A percentile compares a stretch with the other conserved stretches of the same genome.
These are phyloP conservation scores for Helicolenus hilgendorfi DNA, from an alignment of 2,797 vertebrate genomes.

Conservation along the genomic window DNA sequence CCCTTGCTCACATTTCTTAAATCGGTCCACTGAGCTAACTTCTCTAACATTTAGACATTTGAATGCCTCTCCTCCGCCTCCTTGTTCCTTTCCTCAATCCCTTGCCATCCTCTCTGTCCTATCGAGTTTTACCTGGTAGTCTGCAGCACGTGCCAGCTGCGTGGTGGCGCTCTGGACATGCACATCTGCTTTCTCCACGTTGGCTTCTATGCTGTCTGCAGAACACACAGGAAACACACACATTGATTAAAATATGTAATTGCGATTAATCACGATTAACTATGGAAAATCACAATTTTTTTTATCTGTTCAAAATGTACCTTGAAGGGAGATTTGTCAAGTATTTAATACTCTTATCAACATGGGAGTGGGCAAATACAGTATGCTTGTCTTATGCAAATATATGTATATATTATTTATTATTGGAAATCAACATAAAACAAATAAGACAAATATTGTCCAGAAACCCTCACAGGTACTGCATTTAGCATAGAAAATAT, in stretches of 20 bases:
- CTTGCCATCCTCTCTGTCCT: neutral
- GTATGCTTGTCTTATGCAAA: too few relatives aligned
- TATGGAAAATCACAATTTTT: too few relatives aligned
- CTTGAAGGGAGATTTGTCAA: too few relatives aligned
- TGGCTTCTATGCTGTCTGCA: slow-evolving; percentile 96
- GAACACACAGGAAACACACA: neutral
- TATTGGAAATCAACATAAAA: too few relatives aligned
- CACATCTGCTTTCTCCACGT: slow-evolving; percentile 94
- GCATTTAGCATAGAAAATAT: too few relatives aligned
- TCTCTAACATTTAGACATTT: neutral
- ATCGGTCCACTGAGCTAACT: neutral
- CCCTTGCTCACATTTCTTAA: neutral
- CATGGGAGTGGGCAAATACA: too few relatives aligned
- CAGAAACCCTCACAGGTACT: too few relatives aligned
- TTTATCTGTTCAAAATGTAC: too few relatives aligned
- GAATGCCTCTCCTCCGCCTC: neutral
- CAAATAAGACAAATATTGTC: too few relatives aligned
- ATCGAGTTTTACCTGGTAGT: slow-evolving; percentile 93
- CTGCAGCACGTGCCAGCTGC: slow-evolving; percentile 93
- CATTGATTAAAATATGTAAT: neutral
- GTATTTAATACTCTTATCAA: too few relatives aligned
- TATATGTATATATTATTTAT: too few relatives aligned
- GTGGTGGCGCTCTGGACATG: slow-evolving; percentile 94
- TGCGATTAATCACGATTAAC: too few relatives aligned
- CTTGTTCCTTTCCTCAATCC: neutral